Base-by-base conservation (phyloP, 2,113 vertebrate genomes). In the Alexandromys fortis region DNA sequence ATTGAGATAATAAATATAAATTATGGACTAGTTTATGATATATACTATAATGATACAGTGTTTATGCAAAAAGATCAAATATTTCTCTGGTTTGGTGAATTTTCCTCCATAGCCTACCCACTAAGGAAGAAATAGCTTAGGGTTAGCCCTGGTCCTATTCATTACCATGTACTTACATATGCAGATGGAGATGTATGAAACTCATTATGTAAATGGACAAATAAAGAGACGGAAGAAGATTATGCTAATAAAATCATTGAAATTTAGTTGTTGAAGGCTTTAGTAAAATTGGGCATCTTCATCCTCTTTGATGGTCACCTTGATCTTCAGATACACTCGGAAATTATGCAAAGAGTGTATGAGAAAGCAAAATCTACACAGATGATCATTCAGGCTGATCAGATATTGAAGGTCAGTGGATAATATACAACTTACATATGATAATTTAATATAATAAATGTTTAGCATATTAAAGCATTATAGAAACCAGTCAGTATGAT, bases 231-330 rank as follows among this genome's bases (percentile, higher is more conserved):
- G 7, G 30, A 30, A 83, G 38, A 73, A 83, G 58, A 21, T 79
- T 94, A 88, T 86, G n/a, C 68, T 95, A 63, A 67, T 38, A 13
- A 70, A 35, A 79, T 94, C 47, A 61, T 45, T 89, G 65, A 61
- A 61, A 68, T 91, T 89, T 73, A 83, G 8, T 90, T 95, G 28
- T 76, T 86, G 47, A 86, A 87, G 12, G 11, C 26, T 55, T 3
- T 70, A 58, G 68, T 13, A 95, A 90, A n/a, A 33, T n/a, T 5
- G 38, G 21, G 42, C 26, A 67, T 70, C 12, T 12, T 70, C 12
- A 67, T 82, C 12, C 86, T 35, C 61, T 42, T 75, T 63, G 68
- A 73, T 35, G 7, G 24, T 13, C 9, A 82, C 22, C 30, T 81
- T 55, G 68, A 0, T 70, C 47, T 77, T 11, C 76, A 77, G 14